Evolutionary conservation across 2,113 vertebrate species (phyloP), one percentile per base, ranked within the genome.

Genomic region (Cervus canadensis): DNA sequence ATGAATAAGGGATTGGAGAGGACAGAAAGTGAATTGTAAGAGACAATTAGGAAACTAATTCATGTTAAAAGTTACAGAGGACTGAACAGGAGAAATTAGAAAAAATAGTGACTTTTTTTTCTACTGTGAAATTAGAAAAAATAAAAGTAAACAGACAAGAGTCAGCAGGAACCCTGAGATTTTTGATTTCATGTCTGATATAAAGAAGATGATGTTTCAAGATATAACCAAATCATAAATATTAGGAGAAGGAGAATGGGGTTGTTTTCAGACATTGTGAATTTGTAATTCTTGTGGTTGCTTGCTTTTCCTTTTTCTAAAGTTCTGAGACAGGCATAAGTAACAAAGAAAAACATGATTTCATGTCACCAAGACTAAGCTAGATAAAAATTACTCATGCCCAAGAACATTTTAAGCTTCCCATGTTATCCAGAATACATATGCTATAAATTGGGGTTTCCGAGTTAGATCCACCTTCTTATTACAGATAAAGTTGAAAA

Each of bases 401-500:
- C 71, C 57, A 95, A 25, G 19, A 85, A 87, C 84, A 97, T 93
- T 88, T 89, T 60, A 95, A 97, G 40, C 30, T 91, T 89, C 28
- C 60, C 56, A 87, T 43, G 33, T 87, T 78, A 89, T 87, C 59
- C 40, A 90, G 81, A 91, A 86, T 92, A 71, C 76, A 79, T 94
- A n/a, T 16, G 16, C 7, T 74, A 4, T 48, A 88, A 83, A 79
- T 52, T 62, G 48, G 25, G 88, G 84, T 95, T 91, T 97, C 45
- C 50, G 94, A 93, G 91, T 95, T 95, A 94, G 52, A 96, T 74
- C 76, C 7, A 64, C 83, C 84, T 98, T 90, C 23, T 88, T 91
- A 78, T 94, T 94, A 94, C 28, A 25, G 2, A 71, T 30, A 97
- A 87, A 76, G 21, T 97, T 92, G 86, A 94, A 95, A 30, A 92